Conservation (phyloP, 2,797 vertebrate genomes). For the Erethizon dorsatum region DNA sequence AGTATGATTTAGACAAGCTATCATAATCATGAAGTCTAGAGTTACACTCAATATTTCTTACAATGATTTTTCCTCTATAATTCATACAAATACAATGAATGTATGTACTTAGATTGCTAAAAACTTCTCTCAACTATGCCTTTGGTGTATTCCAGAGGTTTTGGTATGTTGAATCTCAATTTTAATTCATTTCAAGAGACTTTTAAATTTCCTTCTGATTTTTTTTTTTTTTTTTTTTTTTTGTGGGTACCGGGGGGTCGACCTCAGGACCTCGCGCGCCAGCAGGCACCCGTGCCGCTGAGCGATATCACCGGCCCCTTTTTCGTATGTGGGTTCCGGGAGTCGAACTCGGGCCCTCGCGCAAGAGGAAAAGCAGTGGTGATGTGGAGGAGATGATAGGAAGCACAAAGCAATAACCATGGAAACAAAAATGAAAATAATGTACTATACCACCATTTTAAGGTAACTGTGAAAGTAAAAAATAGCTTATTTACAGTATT, state of each 20-base stretch:
- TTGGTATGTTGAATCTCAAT: not conserved
- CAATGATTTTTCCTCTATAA: not conserved
- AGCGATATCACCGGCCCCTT: too few relatives aligned
- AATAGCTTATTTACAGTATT: not conserved
- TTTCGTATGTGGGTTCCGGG: too few relatives aligned
- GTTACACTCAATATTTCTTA: not conserved
- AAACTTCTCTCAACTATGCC: not conserved
- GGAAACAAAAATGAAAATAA: not conserved
- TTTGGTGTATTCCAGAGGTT: not conserved
- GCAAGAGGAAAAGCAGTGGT: not conserved
- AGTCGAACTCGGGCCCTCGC: too few relatives aligned
- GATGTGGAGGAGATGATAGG: not conserved
- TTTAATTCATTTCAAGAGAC: not conserved
- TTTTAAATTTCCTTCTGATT: not conserved
- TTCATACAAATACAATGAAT: not conserved
- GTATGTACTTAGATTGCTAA: not conserved
- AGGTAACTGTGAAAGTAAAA: not conserved
- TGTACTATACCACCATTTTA: not conserved
- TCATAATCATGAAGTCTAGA: not conserved
- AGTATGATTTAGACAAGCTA: not conserved
- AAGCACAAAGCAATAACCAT: not conserved
- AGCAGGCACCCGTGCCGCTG: too few relatives aligned
- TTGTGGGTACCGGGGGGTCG: too few relatives aligned
- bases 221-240: too few relatives aligned
- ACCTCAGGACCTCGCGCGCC: too few relatives aligned